Evolutionary conservation across 2,888 invertebrate genomes (phyloP), one percentile per base, ranked within the genome.

Genomic region (Eustalomyia histrio): DNA sequence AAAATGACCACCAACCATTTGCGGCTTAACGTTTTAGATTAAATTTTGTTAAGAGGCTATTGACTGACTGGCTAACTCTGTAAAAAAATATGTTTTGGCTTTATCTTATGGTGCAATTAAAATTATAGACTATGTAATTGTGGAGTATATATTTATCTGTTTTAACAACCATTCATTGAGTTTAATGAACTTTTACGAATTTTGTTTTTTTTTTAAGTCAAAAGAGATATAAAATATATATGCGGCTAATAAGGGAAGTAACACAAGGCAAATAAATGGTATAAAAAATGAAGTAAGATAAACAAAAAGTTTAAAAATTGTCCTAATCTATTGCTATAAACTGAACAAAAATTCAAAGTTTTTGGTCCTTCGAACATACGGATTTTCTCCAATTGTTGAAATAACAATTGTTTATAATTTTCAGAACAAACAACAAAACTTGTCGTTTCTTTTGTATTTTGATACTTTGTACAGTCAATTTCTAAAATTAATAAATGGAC

Each of bases 111-210:
- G 47, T 65, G 50, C 53, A 58, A 67, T 63, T 72, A 72, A 67
- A 67, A 33, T 58, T 67, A 14, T 58, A 67, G 52, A 67, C 55
- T 55, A 14, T 75, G 21, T 43, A 61, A 24, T 33, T 39, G 17
- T 52, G 35, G 50, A 60, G 1, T 16, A 33, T 58, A 29, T 43
- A 39, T 12, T 5, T 8, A 35, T 35, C 43, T 55, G 71, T 67
- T 18, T 58, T 43, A 60, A 43, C 47, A 67, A 64, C 1, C 50
- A 57, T 39, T 72, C n/a, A 58, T 58, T 39, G 58, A 47, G 76
- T 55, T 76, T 17, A 74, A 74, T 55, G 69, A 69, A 74, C 69
- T 74, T 67, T 18, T 63, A 35, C 24, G 53, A 43, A 14, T 47
- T 16, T 35, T 8, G 35, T 52, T 7, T n/a, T 35, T 50, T 18